Conservation (phyloP, 2,113 vertebrate genomes). For the Halcyon senegalensis region DNA sequence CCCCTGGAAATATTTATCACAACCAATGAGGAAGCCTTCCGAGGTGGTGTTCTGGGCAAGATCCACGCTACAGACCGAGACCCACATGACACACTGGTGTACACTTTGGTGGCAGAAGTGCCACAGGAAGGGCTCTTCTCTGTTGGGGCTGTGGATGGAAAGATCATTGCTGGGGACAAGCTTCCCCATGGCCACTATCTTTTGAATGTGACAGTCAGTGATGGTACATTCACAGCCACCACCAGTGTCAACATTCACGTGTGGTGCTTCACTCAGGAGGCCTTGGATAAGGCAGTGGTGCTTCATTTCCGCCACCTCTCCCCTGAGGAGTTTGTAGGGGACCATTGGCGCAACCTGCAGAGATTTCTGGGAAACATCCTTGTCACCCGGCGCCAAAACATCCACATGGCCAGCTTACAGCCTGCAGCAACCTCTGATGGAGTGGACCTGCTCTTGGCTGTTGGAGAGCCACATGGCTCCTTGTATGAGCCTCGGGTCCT, state of each 20-base stretch:
- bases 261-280: slow-evolving; percentile 81
- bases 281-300: slow-evolving; percentile 82
- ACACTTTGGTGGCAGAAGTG: slow-evolving; percentile 75
- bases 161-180: slow-evolving; percentile 83
- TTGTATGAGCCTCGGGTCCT: slow-evolving; percentile 71
- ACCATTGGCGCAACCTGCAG: slow-evolving; percentile 92
- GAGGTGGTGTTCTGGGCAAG: slow-evolving; percentile 86
- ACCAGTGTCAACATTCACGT: slow-evolving; percentile 82
- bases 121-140: slow-evolving; percentile 77
- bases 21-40: slow-evolving; percentile 73
- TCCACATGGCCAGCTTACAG: slow-evolving; percentile 93
- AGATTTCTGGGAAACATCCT: slow-evolving; percentile 82
- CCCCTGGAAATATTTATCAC: slow-evolving; percentile 94
- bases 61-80: slow-evolving; percentile 94
- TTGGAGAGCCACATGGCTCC: slow-evolving; percentile 60
- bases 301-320: slow-evolving; percentile 82
- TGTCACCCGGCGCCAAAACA: slow-evolving; percentile 78
- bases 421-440: slow-evolving; percentile 67
- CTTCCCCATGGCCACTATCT: slow-evolving; percentile 84
- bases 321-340: slow-evolving; percentile 90
- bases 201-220: slow-evolving; percentile 89
- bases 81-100: slow-evolving; percentile 85
- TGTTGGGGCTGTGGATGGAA: slow-evolving; percentile 83
- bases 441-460: slow-evolving; percentile 85
- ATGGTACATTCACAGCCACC: slow-evolving; percentile 84